phyloP scores from a whole-genome alignment of 2,797 vertebrate species.

The Anableps anableps region DNA sequence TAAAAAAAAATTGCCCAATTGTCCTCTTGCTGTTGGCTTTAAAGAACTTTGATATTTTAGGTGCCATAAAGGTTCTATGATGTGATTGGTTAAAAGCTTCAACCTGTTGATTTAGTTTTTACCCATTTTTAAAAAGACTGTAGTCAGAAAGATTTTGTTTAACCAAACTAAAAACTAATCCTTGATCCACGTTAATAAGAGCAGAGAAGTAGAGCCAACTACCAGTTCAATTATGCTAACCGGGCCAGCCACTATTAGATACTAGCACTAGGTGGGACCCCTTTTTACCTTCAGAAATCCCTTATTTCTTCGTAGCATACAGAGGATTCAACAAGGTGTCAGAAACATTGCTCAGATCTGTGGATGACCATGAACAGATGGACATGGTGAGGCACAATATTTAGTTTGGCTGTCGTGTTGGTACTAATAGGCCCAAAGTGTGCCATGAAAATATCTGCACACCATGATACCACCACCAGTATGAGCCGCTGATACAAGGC shows the following conservation, averaged over 20 bases:
- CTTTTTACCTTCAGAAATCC: no score
- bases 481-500: no score
- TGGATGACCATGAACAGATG: background rate
- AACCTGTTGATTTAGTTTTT: background rate
- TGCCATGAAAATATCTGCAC: background rate
- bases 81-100: background rate
- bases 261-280: background rate
- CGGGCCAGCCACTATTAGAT: background rate
- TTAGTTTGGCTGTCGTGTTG: background rate
- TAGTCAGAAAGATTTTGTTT: background rate
- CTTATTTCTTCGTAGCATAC: background rate
- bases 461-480: background rate
- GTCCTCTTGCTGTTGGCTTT: background rate
- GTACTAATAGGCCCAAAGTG: background rate
- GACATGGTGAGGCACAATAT: background rate
- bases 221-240: background rate
- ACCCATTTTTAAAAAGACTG: background rate
- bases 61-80: constrained; percentile 1
- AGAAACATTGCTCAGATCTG: background rate
- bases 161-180: background rate
- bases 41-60: constrained; percentile 9
- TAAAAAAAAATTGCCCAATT: background rate
- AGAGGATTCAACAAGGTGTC: background rate
- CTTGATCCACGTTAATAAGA: background rate
- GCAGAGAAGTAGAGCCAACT: background rate